Evolutionary conservation across 2,888 invertebrate species (phyloP), one percentile per base, ranked within the genome.

Genomic region (Pachliopta kotzebuea): DNA sequence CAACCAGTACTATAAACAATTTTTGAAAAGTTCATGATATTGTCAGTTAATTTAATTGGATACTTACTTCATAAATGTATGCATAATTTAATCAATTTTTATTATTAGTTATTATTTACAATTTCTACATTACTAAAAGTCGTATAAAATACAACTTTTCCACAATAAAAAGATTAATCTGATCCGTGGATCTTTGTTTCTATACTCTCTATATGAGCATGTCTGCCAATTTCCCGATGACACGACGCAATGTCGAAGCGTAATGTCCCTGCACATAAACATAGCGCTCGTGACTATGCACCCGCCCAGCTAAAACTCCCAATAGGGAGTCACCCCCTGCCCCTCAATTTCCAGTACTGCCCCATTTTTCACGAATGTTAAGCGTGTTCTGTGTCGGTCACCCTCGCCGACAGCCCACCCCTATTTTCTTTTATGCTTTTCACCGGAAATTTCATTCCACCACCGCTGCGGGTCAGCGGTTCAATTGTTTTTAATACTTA

Each of bases 141-240:
- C 37, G 14, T 37, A 14, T 37, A 37, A 45, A 45, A 45, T 2
- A 45, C 6, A 45, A 45, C 4, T n/a, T n/a, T 45, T 45, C 18
- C 45, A 7, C 8, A 7, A 45, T 7, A 18, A 45, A 45, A n/a
- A 6, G 18, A 45, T 45, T 11, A n/a, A 45, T 6, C 4, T 45
- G 18, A 45, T n/a, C 8, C 45, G 8, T 6, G n/a, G 1, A n/a
- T 45, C n/a, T 45, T n/a, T n/a, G 18, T 6, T 18, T 52, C 7
- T n/a, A 20, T 37, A 17, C 21, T 21, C 21, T 21, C 21, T 1
- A 21, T 52, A 21, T 14, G 9, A 4, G 21, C 11, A 80, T 78
- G 80, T 76, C 78, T 85, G 84, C 84, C 83, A 84, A 85, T 85
- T 84, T 86, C 72, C 76, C 78, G 82, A 84, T 88, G 86, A 86